Evolutionary conservation across 2,888 invertebrate genomes (phyloP), one percentile per base, ranked within the genome.

Genomic region (Tenthredo scrophulariae): DNA sequence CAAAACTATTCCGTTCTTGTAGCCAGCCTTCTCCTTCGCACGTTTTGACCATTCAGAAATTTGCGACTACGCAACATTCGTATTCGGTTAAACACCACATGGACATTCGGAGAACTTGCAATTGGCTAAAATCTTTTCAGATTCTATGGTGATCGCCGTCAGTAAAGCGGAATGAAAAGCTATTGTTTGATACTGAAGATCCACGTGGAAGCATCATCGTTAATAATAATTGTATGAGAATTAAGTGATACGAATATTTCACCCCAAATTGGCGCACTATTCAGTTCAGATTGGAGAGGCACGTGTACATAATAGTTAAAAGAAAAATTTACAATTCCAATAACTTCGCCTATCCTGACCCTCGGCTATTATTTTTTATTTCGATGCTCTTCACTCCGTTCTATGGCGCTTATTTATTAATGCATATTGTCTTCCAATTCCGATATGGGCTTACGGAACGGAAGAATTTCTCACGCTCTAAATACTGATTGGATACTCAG

Each of bases 41-140:
- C 54, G 54, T n/a, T 54, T 54, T n/a, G 54, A 54, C n/a, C 54
- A n/a, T 54, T 54, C 1, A 7, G n/a, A 10, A 54, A 54, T 54
- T 54, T n/a, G 54, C n/a, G 54, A 54, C 54, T n/a, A 54, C 54
- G 54, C 54, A 54, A 54, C 54, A 54, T 54, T 54, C 54, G 54
- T n/a, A 54, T 54, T n/a, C 7, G n/a, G 54, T 54, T 54, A 7
- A 54, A 54, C 54, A 2, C 54, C 6, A n/a, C n/a, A 7, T n/a
- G 7, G 6, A n/a, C 18, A 54, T 54, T 54, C 54, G 6, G 54
- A 5, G 54, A n/a, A 54, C 6, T 54, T 54, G 10, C n/a, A n/a
- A n/a, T n/a, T n/a, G 54, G n/a, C 18, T 1, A 54, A 54, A 54
- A 54, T 54, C 18, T n/a, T n/a, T n/a, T 7, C 7, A n/a, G n/a